Evolutionary conservation across 2,888 invertebrate species (phyloP).

Genomic region (Thereva nobilitata): DNA sequence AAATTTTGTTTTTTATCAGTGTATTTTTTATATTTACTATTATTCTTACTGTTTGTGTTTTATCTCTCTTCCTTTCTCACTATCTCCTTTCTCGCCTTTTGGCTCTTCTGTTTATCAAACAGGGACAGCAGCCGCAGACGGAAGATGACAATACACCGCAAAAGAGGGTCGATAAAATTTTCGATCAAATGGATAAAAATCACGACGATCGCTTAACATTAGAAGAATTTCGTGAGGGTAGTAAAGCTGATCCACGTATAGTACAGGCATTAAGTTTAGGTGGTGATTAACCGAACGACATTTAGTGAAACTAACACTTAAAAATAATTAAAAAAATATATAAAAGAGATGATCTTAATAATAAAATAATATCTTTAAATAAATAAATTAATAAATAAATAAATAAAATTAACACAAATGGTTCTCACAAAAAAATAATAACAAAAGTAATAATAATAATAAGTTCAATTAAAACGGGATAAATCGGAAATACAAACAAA

Average conservation of each 20-base stretch:
- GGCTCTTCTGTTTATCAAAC: conserved; percentile 46
- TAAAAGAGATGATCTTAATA: background rate
- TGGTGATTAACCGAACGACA: conserved; percentile 64
- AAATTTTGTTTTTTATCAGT: too few relatives aligned
- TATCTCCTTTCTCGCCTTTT: conserved; percentile 1
- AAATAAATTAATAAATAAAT: background rate
- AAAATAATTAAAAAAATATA: conserved; percentile 14
- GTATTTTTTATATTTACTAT: too few relatives aligned
- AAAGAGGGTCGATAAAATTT: conserved; percentile 97
- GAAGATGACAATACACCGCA: conserved; percentile 92
- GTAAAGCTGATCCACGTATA: conserved; percentile 97
- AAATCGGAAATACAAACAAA: too few relatives aligned
- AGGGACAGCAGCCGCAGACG: conserved; percentile 87
- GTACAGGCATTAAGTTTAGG: conserved; percentile 92
- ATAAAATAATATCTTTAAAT: background rate
- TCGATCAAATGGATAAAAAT: conserved; percentile 99
- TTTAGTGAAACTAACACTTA: conserved; percentile 23
- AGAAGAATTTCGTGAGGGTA: conserved; percentile 96
- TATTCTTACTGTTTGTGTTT: too few relatives aligned
- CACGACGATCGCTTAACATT: conserved; percentile 94
- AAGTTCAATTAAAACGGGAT: background rate
- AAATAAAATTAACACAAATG: background rate
- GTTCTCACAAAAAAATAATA: background rate
- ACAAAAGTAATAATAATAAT: background rate
- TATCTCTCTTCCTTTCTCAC: background rate